These are phyloP conservation scores for Synanthedon tipuliformis DNA, from an alignment of 2,888 invertebrate species.

Conservation along the genomic window DNA sequence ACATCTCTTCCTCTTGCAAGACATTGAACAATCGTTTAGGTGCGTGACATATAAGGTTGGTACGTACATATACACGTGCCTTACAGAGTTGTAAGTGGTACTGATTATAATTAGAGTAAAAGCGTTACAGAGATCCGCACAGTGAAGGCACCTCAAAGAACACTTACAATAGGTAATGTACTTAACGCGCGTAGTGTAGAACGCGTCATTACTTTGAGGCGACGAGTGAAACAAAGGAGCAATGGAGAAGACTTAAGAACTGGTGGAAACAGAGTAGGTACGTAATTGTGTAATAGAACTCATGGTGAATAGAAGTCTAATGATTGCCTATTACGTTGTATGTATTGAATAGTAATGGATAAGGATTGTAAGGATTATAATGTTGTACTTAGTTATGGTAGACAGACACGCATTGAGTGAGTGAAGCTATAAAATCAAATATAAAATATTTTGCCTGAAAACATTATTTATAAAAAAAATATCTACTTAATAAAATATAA, in stretches of 20 bases:
- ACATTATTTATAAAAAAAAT: too few relatives aligned
- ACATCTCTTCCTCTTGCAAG: constrained; percentile 3
- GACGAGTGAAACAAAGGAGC: constrained; percentile 24
- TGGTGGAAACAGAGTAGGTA: background rate
- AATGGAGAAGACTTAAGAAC: constrained; percentile 21
- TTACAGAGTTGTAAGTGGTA: background rate
- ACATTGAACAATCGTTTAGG: constrained; percentile 4
- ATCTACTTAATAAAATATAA: too few relatives aligned
- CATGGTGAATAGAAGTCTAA: too few relatives aligned
- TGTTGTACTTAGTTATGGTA: too few relatives aligned
- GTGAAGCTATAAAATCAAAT: too few relatives aligned
- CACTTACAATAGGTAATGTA: constrained; percentile 68
- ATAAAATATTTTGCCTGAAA: too few relatives aligned
- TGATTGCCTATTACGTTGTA: too few relatives aligned
- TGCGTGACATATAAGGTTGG: too few relatives aligned
- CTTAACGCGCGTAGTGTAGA: constrained; percentile 54
- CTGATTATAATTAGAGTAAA: constrained; percentile 59
- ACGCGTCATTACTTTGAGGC: constrained; percentile 58
- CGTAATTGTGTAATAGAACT: too few relatives aligned
- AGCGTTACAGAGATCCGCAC: constrained; percentile 45
- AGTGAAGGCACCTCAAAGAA: constrained; percentile 53
- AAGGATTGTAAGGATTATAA: too few relatives aligned
- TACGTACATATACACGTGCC: background rate
- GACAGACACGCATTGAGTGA: too few relatives aligned
- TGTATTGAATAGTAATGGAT: too few relatives aligned